Evolutionary conservation across 1,140 invertebrate species (phyloP).

Genomic region (Penaeus vannamei): DNA sequence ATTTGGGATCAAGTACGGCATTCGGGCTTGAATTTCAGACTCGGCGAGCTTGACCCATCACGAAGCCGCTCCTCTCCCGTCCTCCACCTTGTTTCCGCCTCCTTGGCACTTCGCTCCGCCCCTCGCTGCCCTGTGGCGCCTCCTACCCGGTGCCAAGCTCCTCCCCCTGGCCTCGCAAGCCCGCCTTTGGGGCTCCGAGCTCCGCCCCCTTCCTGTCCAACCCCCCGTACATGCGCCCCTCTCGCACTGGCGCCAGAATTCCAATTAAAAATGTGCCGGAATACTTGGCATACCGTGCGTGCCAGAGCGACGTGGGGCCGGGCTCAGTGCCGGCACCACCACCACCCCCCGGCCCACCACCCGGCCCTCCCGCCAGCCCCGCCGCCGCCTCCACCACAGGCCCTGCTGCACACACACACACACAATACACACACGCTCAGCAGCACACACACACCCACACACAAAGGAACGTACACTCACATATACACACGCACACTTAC

Average conservation of each 20-base stretch:
- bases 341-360: background rate
- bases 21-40: constrained; percentile 50
- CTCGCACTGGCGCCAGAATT: constrained; percentile 66
- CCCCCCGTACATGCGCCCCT: constrained; percentile 56
- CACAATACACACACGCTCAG: no score
- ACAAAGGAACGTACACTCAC: background rate
- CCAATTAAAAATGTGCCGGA: constrained; percentile 69
- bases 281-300: constrained; percentile 68
- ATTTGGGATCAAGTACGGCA: constrained; percentile 44
- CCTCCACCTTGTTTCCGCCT: constrained; percentile 21
- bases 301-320: constrained; percentile 63
- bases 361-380: background rate
- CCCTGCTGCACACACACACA: no score
- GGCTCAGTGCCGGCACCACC: constrained; percentile 2
- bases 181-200: constrained; percentile 44
- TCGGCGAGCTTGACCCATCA: constrained; percentile 9
- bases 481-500: background rate
- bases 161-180: constrained; percentile 45
- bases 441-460: background rate
- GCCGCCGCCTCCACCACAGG: background rate
- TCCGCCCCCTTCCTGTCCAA: constrained; percentile 43
- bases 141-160: constrained; percentile 41
- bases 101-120: constrained; percentile 39
- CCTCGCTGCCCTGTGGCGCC: constrained; percentile 41
- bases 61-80: constrained; percentile 1